These are phyloP conservation scores for Drosophila sechellia DNA, from an alignment of 1,140 invertebrate genomes.

Conservation along the genomic window DNA sequence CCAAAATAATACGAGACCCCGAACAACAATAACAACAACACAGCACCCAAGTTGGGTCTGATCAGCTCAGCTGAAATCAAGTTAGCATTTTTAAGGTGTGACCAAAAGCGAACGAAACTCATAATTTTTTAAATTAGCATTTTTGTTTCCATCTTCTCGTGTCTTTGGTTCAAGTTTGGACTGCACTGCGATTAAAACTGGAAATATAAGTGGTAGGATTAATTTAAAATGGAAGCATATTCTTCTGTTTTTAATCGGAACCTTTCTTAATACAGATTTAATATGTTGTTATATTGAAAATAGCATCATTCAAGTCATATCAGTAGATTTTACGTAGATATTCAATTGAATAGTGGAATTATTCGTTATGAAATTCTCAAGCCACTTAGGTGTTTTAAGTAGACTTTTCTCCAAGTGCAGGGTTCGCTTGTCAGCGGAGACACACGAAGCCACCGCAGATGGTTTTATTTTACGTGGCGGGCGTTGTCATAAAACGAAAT, in stretches of 20 bases:
- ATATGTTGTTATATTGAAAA: no score
- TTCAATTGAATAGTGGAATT: no score
- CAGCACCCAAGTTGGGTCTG: constrained; percentile 6
- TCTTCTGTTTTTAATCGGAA: no score
- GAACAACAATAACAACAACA: constrained; percentile 8
- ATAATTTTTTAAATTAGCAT: constrained; percentile 84
- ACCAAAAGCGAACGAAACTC: constrained; percentile 83
- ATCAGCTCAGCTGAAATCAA: constrained; percentile 39
- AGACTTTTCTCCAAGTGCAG: constrained; percentile 45
- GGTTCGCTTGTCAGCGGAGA: constrained; percentile 24
- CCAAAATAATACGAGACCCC: constrained; percentile 13
- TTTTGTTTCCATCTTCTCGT: constrained; percentile 50
- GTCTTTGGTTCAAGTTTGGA: constrained; percentile 18
- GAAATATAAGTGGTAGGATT: no score
- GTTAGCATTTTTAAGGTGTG: constrained; percentile 80
- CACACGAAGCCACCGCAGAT: constrained; percentile 40
- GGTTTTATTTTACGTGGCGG: constrained; percentile 66
- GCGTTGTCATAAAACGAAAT: constrained; percentile 81
- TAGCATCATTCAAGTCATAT: no score
- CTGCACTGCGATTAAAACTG: constrained; percentile 9
- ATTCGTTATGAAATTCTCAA: no score
- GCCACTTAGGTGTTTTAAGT: no score
- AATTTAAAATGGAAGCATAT: no score
- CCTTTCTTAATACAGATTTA: no score
- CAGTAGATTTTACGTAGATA: no score